Evolutionary conservation across 2,113 vertebrate genomes (phyloP), one percentile per base, ranked within the genome.

Genomic region (Canis aureus): DNA sequence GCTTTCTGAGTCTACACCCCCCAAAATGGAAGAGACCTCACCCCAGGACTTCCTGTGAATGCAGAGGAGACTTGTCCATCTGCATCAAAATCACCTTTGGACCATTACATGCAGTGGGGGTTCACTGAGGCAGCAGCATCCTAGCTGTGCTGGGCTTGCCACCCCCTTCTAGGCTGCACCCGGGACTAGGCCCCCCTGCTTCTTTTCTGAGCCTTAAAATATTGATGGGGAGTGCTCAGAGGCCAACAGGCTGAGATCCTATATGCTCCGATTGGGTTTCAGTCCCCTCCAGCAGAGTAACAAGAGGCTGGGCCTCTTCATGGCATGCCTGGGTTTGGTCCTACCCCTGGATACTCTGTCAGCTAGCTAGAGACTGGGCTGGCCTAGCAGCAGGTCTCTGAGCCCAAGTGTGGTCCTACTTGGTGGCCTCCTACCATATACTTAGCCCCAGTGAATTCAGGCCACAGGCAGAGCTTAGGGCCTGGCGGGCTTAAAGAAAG

Each of bases 181-280:
- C 20, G 15, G 27, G 53, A 23, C 71, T 81, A 25, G 82, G 78
- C 2, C 13, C 16, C 35, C 66, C 8, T n/a, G 6, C 78, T 71
- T 69, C 16, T 49, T 53, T 49, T 92, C 62, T 62, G 55, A 93
- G 59, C 83, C 84, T 73, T 97, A 35, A 94, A 97, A 94, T 71
- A 95, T 87, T 96, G 69, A 97, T 76, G 57, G 84, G 84, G 35
- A 13, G 35, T 3, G 1, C 79, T 32, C 55, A 83, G 60, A 91
- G 55, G 59, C 62, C 86, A 66, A 35, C 3, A 0, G 62, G 73
- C 86, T 96, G 90, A 87, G 95, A 67, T 38, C 25, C 83, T 13
- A 10, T 32, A 5, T 29, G 35, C 53, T 85, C 20, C 1, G 85
- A 55, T 82, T 43, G 17, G 76, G 38, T 91, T 93, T 71, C 89